Conservation (phyloP, 2,797 vertebrate genomes). For the Simalia tracyae region DNA sequence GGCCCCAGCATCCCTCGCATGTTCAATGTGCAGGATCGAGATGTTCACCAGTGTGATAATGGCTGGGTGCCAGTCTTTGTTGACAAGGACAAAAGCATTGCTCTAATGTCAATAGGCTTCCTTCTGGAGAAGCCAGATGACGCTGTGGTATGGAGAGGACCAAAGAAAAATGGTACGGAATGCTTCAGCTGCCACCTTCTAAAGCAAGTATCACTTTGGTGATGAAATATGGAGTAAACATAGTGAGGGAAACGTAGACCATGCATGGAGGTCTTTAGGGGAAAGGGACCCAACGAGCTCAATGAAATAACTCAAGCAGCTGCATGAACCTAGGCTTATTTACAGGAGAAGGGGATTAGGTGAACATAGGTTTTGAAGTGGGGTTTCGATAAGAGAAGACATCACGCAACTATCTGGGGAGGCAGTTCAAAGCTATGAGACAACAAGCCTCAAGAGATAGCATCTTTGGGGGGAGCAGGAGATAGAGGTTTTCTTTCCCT, state of each 20-base stretch:
- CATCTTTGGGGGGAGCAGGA: too few relatives aligned
- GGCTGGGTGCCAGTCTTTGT: constrained; percentile 94
- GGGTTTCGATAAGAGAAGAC: too few relatives aligned
- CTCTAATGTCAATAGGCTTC: constrained; percentile 95
- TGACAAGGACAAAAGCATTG: constrained; percentile 80
- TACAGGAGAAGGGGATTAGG: background rate
- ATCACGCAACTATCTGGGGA: too few relatives aligned
- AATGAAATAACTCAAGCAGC: background rate
- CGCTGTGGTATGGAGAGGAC: constrained; percentile 94
- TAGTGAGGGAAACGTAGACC: too few relatives aligned
- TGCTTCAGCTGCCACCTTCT: accelerated
- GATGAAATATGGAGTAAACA: background rate
- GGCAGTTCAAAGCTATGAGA: too few relatives aligned
- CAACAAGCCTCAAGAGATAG: background rate
- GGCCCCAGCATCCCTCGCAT: constrained; percentile 95
- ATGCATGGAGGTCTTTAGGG: background rate
- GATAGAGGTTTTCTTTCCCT: background rate
- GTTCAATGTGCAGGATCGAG: constrained; percentile 76
- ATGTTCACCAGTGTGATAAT: constrained; percentile 90
- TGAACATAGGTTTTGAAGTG: too few relatives aligned
- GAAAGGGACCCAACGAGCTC: background rate
- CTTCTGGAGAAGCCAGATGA: constrained; percentile 89
- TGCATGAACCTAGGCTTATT: background rate
- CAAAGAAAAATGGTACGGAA: constrained; percentile 87
- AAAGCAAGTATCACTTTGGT: background rate